Conservation (phyloP, 2,888 invertebrate genomes). For the Oxyteleia sp. region DNA sequence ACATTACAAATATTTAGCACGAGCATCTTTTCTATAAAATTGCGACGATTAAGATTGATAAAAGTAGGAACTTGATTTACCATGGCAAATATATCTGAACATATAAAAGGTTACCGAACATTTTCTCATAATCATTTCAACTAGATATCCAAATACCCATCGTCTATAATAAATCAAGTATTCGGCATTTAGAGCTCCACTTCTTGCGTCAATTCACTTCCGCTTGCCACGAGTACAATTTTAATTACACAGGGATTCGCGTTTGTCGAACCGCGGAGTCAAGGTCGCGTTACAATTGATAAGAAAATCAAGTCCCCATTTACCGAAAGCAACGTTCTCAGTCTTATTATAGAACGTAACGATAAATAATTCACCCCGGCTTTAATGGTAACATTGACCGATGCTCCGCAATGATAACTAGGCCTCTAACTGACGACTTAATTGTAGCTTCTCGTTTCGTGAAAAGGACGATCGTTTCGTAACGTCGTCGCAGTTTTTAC, state of each 20-base stretch:
- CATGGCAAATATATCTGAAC: too few species aligned
- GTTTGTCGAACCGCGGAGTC: conserved; percentile 18
- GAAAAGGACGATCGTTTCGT: conserved; percentile 23
- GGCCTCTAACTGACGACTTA: conserved; percentile 46
- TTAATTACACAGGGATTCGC: conserved; percentile 4
- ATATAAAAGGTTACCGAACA: too few species aligned
- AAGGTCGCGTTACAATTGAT: conserved; percentile 34
- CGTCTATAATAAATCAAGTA: not conserved
- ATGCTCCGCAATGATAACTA: conserved; percentile 51
- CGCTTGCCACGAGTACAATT: not conserved
- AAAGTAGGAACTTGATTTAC: too few species aligned
- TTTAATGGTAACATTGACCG: conserved; percentile 47
- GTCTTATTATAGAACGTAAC: too few species aligned
- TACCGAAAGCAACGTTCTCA: too few species aligned
- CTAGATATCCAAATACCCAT: too few species aligned
- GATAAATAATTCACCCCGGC: conserved; percentile 56
- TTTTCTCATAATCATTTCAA: too few species aligned
- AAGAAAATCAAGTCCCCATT: conserved; percentile 41
- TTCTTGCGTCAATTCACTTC: not conserved
- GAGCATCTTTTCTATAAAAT: too few species aligned
- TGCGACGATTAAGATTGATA: too few species aligned
- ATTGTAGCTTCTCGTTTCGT: conserved; percentile 65
- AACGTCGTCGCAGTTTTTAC: conserved; percentile 23
- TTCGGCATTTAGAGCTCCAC: not conserved
- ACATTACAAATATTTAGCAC: too few species aligned